Percentiles rank a stretch among this genome's conserved stretches.
These are phyloP conservation scores for Campoplex capitator DNA, from an alignment of 2,888 invertebrate species.

Conservation along the genomic window DNA sequence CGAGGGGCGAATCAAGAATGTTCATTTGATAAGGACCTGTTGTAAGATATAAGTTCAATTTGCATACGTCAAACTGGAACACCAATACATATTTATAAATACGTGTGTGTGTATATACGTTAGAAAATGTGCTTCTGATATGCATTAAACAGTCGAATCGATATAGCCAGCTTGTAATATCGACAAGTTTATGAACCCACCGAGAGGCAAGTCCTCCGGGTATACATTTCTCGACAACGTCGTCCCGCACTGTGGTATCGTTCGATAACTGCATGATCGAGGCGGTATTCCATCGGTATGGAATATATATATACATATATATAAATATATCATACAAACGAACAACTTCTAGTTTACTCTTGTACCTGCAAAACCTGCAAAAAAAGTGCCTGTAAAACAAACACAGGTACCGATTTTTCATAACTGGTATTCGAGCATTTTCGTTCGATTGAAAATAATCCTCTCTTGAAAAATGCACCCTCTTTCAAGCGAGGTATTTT, in stretches of 20 bases:
- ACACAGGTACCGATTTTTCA: background rate
- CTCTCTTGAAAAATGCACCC: background rate
- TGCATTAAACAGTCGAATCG: conserved; percentile 61
- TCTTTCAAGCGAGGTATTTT: background rate
- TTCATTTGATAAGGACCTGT: conserved; percentile 72
- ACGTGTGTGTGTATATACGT: conserved; percentile 18
- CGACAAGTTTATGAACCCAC: conserved; percentile 72
- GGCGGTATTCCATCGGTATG: conserved; percentile 45
- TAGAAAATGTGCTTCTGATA: conserved; percentile 48
- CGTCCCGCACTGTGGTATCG: conserved; percentile 28
- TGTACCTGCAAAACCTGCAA: background rate
- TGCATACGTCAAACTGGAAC: conserved; percentile 72
- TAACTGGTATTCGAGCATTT: background rate
- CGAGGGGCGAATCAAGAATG: conserved; percentile 68
- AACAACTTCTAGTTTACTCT: conserved; percentile 15
- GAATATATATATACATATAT: background rate
- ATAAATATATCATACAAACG: background rate
- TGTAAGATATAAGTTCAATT: conserved; percentile 73
- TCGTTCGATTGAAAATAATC: background rate
- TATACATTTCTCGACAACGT: conserved; percentile 60
- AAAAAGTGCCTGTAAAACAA: background rate
- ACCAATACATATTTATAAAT: conserved; percentile 48
- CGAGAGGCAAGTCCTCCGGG: conserved; percentile 51
- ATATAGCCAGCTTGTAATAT: conserved; percentile 70
- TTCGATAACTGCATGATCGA: conserved; percentile 63